Base-by-base conservation (phyloP, 1,140 invertebrate species). In the Apis laboriosa region DNA sequence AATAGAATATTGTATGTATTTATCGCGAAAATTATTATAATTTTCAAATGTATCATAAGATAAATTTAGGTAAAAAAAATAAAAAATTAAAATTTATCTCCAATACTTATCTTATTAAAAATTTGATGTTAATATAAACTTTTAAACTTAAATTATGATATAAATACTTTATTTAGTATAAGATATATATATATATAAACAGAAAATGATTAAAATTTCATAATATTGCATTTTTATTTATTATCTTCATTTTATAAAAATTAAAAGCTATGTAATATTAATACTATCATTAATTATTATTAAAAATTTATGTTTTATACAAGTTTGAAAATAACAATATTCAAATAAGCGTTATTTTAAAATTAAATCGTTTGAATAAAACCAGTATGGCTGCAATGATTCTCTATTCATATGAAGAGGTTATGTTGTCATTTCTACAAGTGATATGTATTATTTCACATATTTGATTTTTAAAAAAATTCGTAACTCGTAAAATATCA, bases 361-460 rank as follows among this genome's bases (percentile, higher is more conserved):
- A 17, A 17, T 17, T 8, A 55, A 74, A 19, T n/a, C 21, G 34
- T 56, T 75, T 9, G 28, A 49, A 49, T 24, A 12, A 2, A 56
- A 43, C n/a, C 71, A 80, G 75, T 13, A 74, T 75, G 78, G 78
- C 71, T 74, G 28, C 78, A 17, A 68, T 19, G 24, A n/a, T 53
- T 49, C 5, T 55, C 17, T 53, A 34, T 43, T 60, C 5, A 55
- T 2, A n/a, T 15, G 34, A 67, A 58, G 43, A 82, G 80, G 80
- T 82, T 82, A 82, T 56, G 64, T 80, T 80, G 21, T 24, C 13
- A 43, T 9, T 51, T 34, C n/a, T 12, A 34, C 11, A 17, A 73
- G 72, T 24, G 34, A 43, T 43, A 43, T 43, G 43, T 81, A 76
- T 75, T 81, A 66, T 28, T 77, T 60, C 9, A 61, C 60, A 74